Base-by-base conservation (phyloP, 2,888 invertebrate species). In the Drosophila ustulata region DNA sequence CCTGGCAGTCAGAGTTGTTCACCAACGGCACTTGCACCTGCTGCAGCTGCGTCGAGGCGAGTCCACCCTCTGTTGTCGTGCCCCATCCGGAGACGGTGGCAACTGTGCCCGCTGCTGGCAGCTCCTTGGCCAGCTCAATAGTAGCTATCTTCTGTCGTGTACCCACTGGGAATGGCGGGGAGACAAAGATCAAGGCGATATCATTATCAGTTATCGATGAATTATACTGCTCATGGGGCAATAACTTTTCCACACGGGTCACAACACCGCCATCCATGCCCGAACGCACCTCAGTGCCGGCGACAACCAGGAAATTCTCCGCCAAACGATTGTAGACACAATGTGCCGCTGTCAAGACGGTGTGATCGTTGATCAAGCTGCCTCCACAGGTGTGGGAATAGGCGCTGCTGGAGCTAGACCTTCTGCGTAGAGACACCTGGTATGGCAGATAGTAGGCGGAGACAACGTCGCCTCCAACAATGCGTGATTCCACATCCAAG, bases 231-330 rank as follows among this genome's bases (percentile, higher is more conserved):
- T 93, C 93, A 75, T 95, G 94, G 39, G 89, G 89, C 0, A 92
- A 57, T 0, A 94, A 68, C 13, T 92, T 92, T 0, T 91, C 92
- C 0, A 94, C 93, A 9, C 92, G 91, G 2, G 93, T 91, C 0
- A 94, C 18, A 0, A 88, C 61, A 0, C 95, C 95, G 28, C 95
- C 95, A 55, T 89, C 78, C 3, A 93, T 94, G 2, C 80, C 64
- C 0, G 90, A 81, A 32, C 89, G 93, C 11, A 61, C 23, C 11
- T 79, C 79, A 0, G 82, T 80, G 5, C 91, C 94, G 0, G 94
- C 93, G 1, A 95, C 86, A 23, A 84, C 63, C n/a, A 88, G 34
- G 13, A 73, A 76, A 26, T 79, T 64, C 7, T 72, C 70, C 5
- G 65, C 72, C n/a, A 11, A 7, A 0, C 80, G 70, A 25, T 72